Base-by-base conservation (phyloP, 2,797 vertebrate species). In the Glyptemys insculpta region DNA sequence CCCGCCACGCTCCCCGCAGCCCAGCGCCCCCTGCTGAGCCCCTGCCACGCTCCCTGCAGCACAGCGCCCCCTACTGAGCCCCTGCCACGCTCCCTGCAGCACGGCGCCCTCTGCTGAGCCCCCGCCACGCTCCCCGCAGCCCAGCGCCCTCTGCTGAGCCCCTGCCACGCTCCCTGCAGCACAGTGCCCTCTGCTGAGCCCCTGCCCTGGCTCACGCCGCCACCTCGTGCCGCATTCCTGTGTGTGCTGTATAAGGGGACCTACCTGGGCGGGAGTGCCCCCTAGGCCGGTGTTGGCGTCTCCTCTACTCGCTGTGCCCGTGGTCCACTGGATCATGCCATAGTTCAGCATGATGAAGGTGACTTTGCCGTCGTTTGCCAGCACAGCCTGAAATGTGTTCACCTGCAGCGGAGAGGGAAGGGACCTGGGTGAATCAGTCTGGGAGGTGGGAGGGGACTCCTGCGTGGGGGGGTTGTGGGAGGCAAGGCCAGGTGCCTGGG, bases 321-420 rank as follows among this genome's bases (percentile, higher is more conserved):
- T 97, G 34, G 91, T 97, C 97, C 97, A 97, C 12, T 96, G 93
- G 52, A 97, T 49, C 6, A 93, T 68, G 0, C 52, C 78, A 25
- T 96, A 97, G 81, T 95, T 89, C 74, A 97, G 8, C 50, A 97
- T 57, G 37, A 90, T 80, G 59, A 95, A 92, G 49, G 89, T 94
- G 4, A 57, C 41, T 41, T 5, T 1, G 0, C 47, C 86, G 0
- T 96, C 59, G 0, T 68, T 87, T 31, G 94, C 86, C 86, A 97
- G 84, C 44, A 95, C 89, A 1, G 92, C 95, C 82, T 94, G 97
- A 89, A 97, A 97, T 4, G 96, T 97, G 91, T 97, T 97, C 74
- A 81, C 90, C 97, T 97, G 8, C 1, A 2, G 53, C 7, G 11
- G 56, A 9, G 44, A 14, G 34, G 47, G 23, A 5, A 5, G 57